Conservation (phyloP, 1,140 invertebrate species). For the Drosophila malerkotliana region DNA sequence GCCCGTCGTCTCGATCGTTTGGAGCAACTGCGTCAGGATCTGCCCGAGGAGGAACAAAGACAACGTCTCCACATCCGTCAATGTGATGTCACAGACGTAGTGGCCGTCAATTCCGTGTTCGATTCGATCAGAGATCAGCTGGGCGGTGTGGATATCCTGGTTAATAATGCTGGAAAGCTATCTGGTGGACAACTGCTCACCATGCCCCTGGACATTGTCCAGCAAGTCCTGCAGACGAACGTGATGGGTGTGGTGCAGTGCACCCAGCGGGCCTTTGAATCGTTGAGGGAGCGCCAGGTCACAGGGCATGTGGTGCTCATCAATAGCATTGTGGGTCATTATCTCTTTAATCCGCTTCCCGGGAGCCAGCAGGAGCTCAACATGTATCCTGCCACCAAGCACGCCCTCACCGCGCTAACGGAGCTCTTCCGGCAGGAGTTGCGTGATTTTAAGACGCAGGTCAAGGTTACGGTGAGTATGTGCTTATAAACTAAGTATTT, state of each 20-base stretch:
- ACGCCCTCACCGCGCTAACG: conserved; percentile 88
- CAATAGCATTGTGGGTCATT: conserved; percentile 87
- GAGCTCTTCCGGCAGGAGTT: conserved; percentile 88
- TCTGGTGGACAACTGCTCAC: conserved; percentile 78
- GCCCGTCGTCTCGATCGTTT: conserved; percentile 87
- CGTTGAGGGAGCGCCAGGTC: conserved; percentile 87
- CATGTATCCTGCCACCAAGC: conserved; percentile 89
- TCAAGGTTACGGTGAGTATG: conserved; percentile 88
- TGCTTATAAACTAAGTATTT: too few relatives aligned
- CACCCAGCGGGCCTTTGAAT: conserved; percentile 87
- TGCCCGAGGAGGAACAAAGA: conserved; percentile 29
- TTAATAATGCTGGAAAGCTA: conserved; percentile 90
- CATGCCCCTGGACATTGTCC: conserved; percentile 81
- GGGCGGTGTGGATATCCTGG: conserved; percentile 87
- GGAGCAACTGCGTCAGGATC: conserved; percentile 72
- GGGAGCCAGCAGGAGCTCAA: conserved; percentile 68
- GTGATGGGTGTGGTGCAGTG: conserved; percentile 88
- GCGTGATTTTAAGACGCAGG: conserved; percentile 85
- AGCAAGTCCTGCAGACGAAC: conserved; percentile 88
- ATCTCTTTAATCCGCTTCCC: conserved; percentile 77
- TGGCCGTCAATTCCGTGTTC: conserved; percentile 87
- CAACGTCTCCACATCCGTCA: conserved; percentile 79
- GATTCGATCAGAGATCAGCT: conserved; percentile 85
- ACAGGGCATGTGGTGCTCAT: conserved; percentile 90
- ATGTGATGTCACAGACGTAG: conserved; percentile 88